A percentile compares a stretch with the other conserved stretches of the same genome.
These are phyloP conservation scores for Cyphomyrus discorhynchus DNA, from an alignment of 2,113 vertebrate genomes.

Conservation along the genomic window DNA sequence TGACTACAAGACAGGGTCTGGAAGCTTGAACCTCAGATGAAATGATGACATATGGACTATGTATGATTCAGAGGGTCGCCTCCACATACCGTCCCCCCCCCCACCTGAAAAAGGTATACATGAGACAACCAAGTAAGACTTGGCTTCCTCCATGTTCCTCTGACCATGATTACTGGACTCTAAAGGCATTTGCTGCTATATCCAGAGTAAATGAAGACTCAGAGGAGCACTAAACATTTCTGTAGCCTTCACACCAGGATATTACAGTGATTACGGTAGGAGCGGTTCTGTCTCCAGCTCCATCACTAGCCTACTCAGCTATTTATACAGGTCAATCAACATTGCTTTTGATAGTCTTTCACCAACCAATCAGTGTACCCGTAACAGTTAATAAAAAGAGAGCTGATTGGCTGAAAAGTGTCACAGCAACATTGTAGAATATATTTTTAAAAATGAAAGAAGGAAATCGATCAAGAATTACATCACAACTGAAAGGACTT, in stretches of 20 bases:
- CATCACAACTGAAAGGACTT: slow-evolving; percentile 48
- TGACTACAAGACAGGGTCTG: background rate
- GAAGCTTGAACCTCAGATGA: background rate
- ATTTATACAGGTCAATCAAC: slow-evolving; percentile 26
- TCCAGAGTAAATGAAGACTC: background rate
- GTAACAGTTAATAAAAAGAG: slow-evolving; percentile 35
- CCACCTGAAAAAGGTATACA: background rate
- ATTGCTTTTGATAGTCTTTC: slow-evolving; percentile 21
- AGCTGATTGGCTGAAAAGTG: slow-evolving; percentile 30
- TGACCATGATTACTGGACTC: background rate
- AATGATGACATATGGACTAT: background rate
- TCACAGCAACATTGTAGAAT: slow-evolving; percentile 15
- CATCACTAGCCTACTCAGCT: background rate
- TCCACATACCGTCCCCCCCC: background rate
- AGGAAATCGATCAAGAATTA: slow-evolving; percentile 42
- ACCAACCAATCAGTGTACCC: slow-evolving; percentile 16
- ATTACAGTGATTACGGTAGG: background rate
- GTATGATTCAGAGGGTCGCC: background rate
- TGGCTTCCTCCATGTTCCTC: background rate
- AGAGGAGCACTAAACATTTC: background rate
- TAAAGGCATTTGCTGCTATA: background rate
- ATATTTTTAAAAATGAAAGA: slow-evolving; percentile 28
- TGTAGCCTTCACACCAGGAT: background rate
- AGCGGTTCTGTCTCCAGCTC: background rate
- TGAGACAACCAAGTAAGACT: background rate